Conservation (phyloP, 2,113 vertebrate genomes). For the Calyptomena viridis region DNA sequence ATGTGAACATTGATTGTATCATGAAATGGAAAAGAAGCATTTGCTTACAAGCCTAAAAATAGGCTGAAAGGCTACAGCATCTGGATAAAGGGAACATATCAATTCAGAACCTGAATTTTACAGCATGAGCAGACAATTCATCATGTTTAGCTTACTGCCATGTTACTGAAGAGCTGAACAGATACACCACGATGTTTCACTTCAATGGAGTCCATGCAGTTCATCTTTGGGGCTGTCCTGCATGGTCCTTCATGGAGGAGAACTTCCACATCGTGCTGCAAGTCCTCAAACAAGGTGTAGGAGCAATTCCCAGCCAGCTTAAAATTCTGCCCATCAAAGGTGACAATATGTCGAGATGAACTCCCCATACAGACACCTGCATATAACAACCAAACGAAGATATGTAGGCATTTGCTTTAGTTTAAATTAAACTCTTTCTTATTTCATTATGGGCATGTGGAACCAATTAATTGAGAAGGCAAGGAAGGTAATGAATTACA, state of each 20-base stretch:
- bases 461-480: background rate
- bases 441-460: background rate
- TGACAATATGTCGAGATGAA: conserved; percentile 89
- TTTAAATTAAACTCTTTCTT: background rate
- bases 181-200: conserved; percentile 71
- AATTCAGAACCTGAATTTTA: background rate
- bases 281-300: conserved; percentile 82
- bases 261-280: conserved; percentile 75
- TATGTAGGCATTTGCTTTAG: background rate
- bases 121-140: background rate
- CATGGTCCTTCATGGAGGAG: conserved; percentile 84
- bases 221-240: conserved; percentile 58
- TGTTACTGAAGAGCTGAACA: conserved; percentile 81
- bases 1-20: background rate
- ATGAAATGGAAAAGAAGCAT: background rate
- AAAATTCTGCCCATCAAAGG: conserved; percentile 88
- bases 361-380: conserved; percentile 91
- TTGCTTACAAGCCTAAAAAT: background rate
- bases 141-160: conserved; percentile 75
- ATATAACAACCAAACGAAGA: background rate
- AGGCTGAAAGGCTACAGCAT: background rate
- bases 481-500: background rate
- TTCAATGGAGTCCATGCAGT: conserved; percentile 89
- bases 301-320: conserved; percentile 87
- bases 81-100: background rate